These are phyloP conservation scores for Rhopilema esculentum DNA, from an alignment of 30 jellyfish, hydroid and myxozoan genomes.

Conservation along the genomic window DNA sequence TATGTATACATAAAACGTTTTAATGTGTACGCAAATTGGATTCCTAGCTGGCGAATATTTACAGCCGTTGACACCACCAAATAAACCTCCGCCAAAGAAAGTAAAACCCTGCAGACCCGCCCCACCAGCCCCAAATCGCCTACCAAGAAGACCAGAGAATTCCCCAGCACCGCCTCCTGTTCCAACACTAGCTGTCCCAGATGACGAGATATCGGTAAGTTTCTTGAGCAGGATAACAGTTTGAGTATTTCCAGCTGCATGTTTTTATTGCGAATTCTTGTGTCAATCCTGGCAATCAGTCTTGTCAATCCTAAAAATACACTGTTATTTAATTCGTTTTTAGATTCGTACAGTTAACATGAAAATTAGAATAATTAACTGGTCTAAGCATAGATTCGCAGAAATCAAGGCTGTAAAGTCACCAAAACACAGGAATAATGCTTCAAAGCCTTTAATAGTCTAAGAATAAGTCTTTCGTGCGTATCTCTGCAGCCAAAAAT, in stretches of 20 bases:
- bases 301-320: too few species aligned
- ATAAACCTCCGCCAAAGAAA: neutral
- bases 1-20: too few species aligned
- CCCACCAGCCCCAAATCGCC: constrained; percentile 61
- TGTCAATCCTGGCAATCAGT: too few species aligned
- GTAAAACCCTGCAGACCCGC: constrained; percentile 23
- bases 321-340: too few species aligned
- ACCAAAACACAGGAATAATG: too few species aligned
- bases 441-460: too few species aligned
- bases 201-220: constrained; percentile 24
- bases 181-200: neutral
- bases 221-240: neutral
- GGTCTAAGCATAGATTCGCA: too few species aligned
- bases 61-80: constrained; percentile 13
- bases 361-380: too few species aligned
- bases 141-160: constrained; percentile 23
- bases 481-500: too few species aligned
- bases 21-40: neutral
- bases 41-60: constrained; percentile 19
- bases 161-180: constrained; percentile 19
- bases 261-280: neutral
- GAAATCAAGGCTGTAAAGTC: too few species aligned
- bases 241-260: neutral
- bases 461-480: too few species aligned
- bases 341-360: too few species aligned